These are phyloP conservation scores for Steatocranus sp. DNA, from an alignment of 2,797 vertebrate genomes.

Conservation along the genomic window DNA sequence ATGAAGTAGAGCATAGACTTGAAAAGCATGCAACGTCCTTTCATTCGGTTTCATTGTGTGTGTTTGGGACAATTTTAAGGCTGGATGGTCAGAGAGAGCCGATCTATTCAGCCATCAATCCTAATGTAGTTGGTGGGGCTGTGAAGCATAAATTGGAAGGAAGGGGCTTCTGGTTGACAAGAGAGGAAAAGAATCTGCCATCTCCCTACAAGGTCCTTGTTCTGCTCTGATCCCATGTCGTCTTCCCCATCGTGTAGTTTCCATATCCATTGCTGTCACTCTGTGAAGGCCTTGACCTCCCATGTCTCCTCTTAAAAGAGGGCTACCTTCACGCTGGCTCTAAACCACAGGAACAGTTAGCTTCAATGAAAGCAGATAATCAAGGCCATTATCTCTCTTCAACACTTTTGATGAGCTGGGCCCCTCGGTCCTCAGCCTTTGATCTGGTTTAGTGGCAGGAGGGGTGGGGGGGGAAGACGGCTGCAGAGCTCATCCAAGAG, in stretches of 20 bases:
- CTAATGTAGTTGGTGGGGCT: neutral
- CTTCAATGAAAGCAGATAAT: constrained; percentile 68
- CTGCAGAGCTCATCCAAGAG: constrained; percentile 10
- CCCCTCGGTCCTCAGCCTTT: constrained; percentile 37
- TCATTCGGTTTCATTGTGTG: constrained; percentile 32
- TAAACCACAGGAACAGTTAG: constrained; percentile 40
- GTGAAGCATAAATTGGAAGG: constrained; percentile 2
- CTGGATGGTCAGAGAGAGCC: constrained; percentile 44
- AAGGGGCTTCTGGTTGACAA: constrained; percentile 28
- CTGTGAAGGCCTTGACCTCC: constrained; percentile 48
- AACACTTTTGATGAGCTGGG: constrained; percentile 63
- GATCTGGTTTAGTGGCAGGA: constrained; percentile 38
- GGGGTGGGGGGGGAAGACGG: accelerated
- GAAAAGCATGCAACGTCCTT: constrained; percentile 37
- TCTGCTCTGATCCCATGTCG: constrained; percentile 16
- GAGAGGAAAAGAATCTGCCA: constrained; percentile 42
- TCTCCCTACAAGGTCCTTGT: constrained; percentile 25
- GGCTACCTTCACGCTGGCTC: constrained; percentile 28
- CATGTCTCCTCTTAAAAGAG: constrained; percentile 37
- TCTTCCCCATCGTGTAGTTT: neutral
- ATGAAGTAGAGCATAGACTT: constrained; percentile 14
- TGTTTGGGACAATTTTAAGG: constrained; percentile 32
- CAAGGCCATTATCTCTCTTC: constrained; percentile 65
- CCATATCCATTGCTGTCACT: constrained; percentile 34
- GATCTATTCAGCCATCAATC: constrained; percentile 40